phyloP scores from a whole-genome alignment of 92 coral and sea anemone species.

The Diadumene lineata region DNA sequence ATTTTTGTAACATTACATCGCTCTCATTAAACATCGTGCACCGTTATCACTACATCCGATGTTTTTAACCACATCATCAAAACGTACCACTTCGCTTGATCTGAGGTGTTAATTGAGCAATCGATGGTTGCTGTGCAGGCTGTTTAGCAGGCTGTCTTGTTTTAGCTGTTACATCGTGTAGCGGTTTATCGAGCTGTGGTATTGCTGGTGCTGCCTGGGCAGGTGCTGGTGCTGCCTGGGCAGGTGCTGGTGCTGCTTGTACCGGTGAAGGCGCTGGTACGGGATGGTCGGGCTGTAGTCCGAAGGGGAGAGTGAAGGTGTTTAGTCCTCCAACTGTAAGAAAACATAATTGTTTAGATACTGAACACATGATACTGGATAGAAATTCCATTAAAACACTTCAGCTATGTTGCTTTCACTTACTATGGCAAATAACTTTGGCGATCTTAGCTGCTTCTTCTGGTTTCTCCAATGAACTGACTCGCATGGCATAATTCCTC shows the following conservation, averaged over 20 bases:
- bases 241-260: neutral
- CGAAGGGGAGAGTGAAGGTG: slow-evolving; percentile 3
- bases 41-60: neutral
- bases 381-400: too few species aligned
- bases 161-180: neutral
- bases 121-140: too few species aligned
- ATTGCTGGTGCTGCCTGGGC: neutral
- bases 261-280: slow-evolving; percentile 3
- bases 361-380: too few species aligned
- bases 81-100: slow-evolving; percentile 11
- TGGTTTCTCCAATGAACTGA: slow-evolving; percentile 55
- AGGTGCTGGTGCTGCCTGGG: neutral
- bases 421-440: slow-evolving; percentile 80
- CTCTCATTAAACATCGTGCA: too few species aligned
- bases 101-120: slow-evolving; percentile 6
- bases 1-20: too few species aligned
- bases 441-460: slow-evolving; percentile 79
- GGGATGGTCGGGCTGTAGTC: slow-evolving; percentile 14
- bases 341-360: neutral
- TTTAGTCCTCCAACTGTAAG: slow-evolving; percentile 25
- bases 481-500: slow-evolving; percentile 78
- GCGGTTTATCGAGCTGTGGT: neutral
- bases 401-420: too few species aligned
- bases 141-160: neutral
- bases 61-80: neutral